These are phyloP conservation scores for Heliothis virescens DNA, from an alignment of 1,140 invertebrate genomes.

Conservation along the genomic window DNA sequence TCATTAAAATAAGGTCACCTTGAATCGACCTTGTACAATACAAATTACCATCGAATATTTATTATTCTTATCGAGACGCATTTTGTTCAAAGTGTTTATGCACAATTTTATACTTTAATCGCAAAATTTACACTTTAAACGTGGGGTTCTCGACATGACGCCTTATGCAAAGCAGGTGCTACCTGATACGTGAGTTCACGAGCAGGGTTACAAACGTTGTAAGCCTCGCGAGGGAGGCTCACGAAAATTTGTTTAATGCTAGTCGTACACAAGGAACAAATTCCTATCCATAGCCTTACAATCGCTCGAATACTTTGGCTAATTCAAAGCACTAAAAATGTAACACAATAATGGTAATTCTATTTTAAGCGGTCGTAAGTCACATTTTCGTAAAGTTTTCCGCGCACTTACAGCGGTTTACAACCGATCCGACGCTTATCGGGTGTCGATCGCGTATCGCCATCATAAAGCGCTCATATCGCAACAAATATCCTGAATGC, in stretches of 20 bases:
- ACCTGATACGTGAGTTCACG: constrained; percentile 75
- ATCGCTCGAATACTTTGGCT: neutral
- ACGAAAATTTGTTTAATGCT: constrained; percentile 45
- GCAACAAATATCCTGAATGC: constrained; percentile 67
- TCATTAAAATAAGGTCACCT: constrained; percentile 70
- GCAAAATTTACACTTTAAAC: constrained; percentile 84
- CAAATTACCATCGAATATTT: constrained; percentile 54
- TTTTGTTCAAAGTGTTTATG: constrained; percentile 76
- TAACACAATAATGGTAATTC: constrained; percentile 49
- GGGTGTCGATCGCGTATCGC: constrained; percentile 72
- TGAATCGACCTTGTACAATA: constrained; percentile 67
- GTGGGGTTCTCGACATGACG: constrained; percentile 81
- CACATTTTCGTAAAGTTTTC: constrained; percentile 61
- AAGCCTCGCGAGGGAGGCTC: constrained; percentile 18
- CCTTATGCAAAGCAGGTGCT: constrained; percentile 85
- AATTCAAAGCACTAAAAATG: constrained; percentile 52
- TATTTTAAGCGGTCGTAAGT: constrained; percentile 54
- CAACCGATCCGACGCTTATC: constrained; percentile 60
- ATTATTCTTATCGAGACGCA: constrained; percentile 77
- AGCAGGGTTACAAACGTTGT: constrained; percentile 53
- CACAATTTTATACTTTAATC: constrained; percentile 82
- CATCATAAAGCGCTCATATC: constrained; percentile 77
- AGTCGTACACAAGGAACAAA: constrained; percentile 28
- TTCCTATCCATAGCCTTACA: constrained; percentile 26
- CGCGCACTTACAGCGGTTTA: constrained; percentile 55